Base-by-base conservation (phyloP, 2,113 vertebrate species). In the Argyrosomus japonicus region DNA sequence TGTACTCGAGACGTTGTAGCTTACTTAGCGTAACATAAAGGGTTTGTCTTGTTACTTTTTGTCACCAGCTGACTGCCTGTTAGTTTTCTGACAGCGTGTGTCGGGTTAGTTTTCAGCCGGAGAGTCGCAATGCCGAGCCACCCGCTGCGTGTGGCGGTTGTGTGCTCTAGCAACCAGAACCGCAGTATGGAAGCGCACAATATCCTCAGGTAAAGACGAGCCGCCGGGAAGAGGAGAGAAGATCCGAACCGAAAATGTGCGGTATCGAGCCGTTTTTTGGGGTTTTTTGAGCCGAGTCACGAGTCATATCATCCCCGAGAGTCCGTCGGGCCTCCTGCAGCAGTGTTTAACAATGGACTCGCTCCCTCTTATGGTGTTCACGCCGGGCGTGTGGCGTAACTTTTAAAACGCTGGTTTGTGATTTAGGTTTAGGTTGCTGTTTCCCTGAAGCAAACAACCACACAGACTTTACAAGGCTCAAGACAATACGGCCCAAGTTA, bases 171-270 rank as follows among this genome's bases (percentile, higher is more conserved):
- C 94, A 99, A 99, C 96, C 98, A 99, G 96, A 99, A 99, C 96
- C 97, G 97, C 93, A 99, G 97, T 94, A 99, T 99, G 98, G 98
- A 99, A 95, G 98, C 97, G 92, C 97, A 99, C 96, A 99, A 97
- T 95, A 98, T 99, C 95, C 98, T 99, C 96, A 99, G 98, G 98
- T 99, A 99, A 94, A 91, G 83, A 90, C 29, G 85, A 85, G 43
- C 62, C 73, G n/a, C 65, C 87, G 68, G 45, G 74, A 85, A 27
- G 72, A 88, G 2, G 40, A 58, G 43, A 79, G 56, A 71, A 83
- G 48, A 40, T 9, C 36, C 21, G 71, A 87, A 43, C 71, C 17
- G 70, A 50, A 68, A 67, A 19, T 32, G 77, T 78, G 60, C 23
- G 68, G 9, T 10, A 2, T 68, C n/a, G 75, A 53, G 61, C 21